These are phyloP conservation scores for Agelas oroides DNA, from an alignment of 37 sponge, comb jelly and placozoan genomes.

Conservation along the genomic window DNA sequence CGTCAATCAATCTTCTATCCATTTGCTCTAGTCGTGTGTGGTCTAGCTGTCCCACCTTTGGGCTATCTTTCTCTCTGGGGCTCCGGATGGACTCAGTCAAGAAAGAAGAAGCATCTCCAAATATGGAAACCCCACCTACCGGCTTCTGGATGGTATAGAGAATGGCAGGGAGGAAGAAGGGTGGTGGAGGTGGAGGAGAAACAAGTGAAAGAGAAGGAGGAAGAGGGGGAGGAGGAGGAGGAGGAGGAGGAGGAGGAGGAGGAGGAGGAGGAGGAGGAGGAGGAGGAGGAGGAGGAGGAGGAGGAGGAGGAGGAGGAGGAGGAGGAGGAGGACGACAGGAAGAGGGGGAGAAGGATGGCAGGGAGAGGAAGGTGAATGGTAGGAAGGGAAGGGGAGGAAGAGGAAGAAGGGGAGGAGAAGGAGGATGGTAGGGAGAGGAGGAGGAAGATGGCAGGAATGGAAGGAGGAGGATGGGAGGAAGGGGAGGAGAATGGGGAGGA, in stretches of 20 bases:
- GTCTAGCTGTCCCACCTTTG: no score
- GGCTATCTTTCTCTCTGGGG: not conserved
- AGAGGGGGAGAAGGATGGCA: not conserved
- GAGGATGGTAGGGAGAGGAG: not conserved
- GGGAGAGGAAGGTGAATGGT: not conserved
- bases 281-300: not conserved
- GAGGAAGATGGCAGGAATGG: not conserved
- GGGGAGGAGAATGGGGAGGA: no score
- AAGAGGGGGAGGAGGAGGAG: not conserved
- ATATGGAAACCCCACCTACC: constrained; percentile 84
- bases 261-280: no score
- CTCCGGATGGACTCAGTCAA: constrained; percentile 17
- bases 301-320: not conserved
- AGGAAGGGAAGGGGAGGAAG: not conserved
- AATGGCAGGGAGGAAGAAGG: not conserved
- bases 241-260: not conserved
- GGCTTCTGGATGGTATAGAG: constrained; percentile 57
- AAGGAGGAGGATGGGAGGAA: no score
- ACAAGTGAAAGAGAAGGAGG: not conserved
- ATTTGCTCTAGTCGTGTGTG: no score
- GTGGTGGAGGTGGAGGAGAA: not conserved
- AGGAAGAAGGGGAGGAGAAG: not conserved
- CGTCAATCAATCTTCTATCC: no score
- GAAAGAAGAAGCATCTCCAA: constrained; percentile 51
- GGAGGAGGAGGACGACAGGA: not conserved